phyloP scores from a whole-genome alignment of 2,113 vertebrate genomes.

The Sinocyclocheilus maitianheensis region DNA sequence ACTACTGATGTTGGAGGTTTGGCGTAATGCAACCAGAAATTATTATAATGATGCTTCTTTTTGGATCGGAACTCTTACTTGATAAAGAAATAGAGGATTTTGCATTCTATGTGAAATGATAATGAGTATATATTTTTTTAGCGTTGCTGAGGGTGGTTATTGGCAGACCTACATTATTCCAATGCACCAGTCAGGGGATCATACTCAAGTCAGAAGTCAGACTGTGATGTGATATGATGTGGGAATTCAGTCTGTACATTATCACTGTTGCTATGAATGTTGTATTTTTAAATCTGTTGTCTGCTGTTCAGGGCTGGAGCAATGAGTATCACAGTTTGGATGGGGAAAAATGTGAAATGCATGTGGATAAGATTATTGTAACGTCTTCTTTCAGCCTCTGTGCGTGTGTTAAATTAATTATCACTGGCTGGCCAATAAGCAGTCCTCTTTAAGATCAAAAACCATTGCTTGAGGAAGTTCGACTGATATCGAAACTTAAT shows the following conservation, averaged over 20 bases:
- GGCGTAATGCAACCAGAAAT: not conserved
- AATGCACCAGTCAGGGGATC: not conserved
- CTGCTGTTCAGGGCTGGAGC: not conserved
- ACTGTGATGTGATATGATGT: not conserved
- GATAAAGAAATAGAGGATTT: not conserved
- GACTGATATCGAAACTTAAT: constrained; percentile 71
- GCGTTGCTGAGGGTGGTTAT: not conserved
- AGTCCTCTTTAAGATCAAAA: constrained; percentile 64
- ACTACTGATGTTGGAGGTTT: not conserved
- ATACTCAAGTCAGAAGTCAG: not conserved
- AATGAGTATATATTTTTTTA: not conserved
- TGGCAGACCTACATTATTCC: not conserved
- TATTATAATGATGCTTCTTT: not conserved
- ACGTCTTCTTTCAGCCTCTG: constrained; percentile 7
- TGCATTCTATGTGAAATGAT: not conserved
- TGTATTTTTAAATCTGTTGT: constrained; percentile 12
- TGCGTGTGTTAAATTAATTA: constrained; percentile 51
- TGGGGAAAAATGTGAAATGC: not conserved
- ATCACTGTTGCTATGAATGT: constrained; percentile 5
- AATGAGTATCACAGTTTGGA: not conserved
- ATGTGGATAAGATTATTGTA: not conserved
- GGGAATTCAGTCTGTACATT: not conserved
- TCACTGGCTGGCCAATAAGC: constrained; percentile 63
- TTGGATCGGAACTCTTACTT: not conserved
- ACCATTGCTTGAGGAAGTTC: constrained; percentile 62